Evolutionary conservation across 1,140 invertebrate species (phyloP), one percentile per base, ranked within the genome.

Genomic region (Marisa cornuarietis): DNA sequence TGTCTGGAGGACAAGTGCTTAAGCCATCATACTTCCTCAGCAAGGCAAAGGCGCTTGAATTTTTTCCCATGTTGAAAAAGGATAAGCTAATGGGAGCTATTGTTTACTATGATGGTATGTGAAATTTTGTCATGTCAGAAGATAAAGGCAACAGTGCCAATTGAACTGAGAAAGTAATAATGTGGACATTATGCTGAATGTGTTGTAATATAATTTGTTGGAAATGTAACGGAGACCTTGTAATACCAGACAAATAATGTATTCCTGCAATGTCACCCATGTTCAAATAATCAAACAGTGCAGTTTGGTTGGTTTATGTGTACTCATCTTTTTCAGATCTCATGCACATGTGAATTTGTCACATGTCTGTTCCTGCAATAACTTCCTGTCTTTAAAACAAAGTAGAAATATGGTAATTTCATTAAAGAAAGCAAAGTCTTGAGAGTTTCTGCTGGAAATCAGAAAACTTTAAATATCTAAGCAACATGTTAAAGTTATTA

Each of bases 81-180:
- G 97, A 99, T 85, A 95, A 96, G 90, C 92, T 99, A 1, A 95
- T 95, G 84, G 99, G 98, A 81, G 98, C 98, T 49, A 95, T 99
- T 84, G 98, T 99, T 42, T 99, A 99, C 92, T 99, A 99, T 91
- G 99, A 99, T 92, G 98, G 97, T 96, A 92, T 91, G 92, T 20
- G 68, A 22, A n/a, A 1, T 26, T 78, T n/a, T 58, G 20, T n/a
- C 31, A 31, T 13, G 22, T 66, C n/a, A n/a, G n/a, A n/a, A n/a
- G n/a, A n/a, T n/a, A n/a, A n/a, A n/a, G n/a, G n/a, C n/a, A n/a
- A n/a, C n/a, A n/a, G n/a, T n/a, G n/a, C n/a, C n/a, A n/a, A n/a
- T n/a, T n/a, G n/a, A n/a, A n/a, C n/a, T n/a, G n/a, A n/a, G n/a
- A n/a, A n/a, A n/a, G n/a, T n/a, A n/a, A n/a, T n/a, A n/a, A n/a